A percentile compares a stretch with the other conserved stretches of the same genome.
These are phyloP conservation scores for Ostrea denselamellosa DNA, from an alignment of 1,140 invertebrate species.

Conservation along the genomic window DNA sequence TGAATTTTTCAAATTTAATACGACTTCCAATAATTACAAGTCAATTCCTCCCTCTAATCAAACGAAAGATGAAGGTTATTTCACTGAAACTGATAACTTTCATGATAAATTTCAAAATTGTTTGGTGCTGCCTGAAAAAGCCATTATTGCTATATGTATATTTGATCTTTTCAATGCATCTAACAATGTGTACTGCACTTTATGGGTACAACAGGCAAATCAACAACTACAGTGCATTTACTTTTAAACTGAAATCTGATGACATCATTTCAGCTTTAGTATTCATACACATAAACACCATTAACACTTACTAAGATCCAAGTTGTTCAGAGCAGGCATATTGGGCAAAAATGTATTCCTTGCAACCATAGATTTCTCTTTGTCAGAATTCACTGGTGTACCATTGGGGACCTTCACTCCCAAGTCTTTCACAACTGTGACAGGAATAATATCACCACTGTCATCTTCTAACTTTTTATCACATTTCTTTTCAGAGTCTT, in stretches of 20 bases:
- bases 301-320: slow-evolving; percentile 55
- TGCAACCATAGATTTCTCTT: slow-evolving; percentile 19
- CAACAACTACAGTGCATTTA: background rate
- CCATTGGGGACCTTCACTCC: slow-evolving; percentile 10
- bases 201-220: background rate
- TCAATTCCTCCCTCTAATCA: too few relatives aligned
- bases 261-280: background rate
- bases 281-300: background rate
- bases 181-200: background rate
- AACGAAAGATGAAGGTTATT: too few relatives aligned
- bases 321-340: slow-evolving; percentile 48
- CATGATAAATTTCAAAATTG: too few relatives aligned
- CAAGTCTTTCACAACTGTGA: slow-evolving; percentile 50
- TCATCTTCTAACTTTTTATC: slow-evolving; percentile 53
- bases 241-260: background rate
- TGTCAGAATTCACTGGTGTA: slow-evolving; percentile 10
- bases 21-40: too few relatives aligned
- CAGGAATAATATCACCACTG: slow-evolving; percentile 69
- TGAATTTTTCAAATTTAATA: too few relatives aligned
- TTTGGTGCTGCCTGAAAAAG: too few relatives aligned
- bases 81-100: too few relatives aligned
- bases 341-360: slow-evolving; percentile 43
- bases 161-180: background rate
- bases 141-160: background rate
- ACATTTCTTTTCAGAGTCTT: slow-evolving; percentile 41